Conservation (phyloP, 2,113 vertebrate species). For the Hippopotamus amphibius region DNA sequence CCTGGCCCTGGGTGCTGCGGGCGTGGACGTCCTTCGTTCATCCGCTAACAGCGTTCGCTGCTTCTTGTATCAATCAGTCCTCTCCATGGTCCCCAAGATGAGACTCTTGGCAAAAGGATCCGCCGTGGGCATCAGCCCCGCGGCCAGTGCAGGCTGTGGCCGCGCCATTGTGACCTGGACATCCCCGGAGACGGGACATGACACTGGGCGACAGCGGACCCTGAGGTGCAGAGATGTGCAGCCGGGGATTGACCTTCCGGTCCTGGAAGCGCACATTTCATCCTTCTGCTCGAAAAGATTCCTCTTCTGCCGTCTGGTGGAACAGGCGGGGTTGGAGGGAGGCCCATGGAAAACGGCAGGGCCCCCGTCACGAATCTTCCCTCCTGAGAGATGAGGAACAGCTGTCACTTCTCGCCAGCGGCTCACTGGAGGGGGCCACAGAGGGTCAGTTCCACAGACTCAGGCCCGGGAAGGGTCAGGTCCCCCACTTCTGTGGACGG, state of each 20-base stretch:
- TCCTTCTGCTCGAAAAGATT: not conserved
- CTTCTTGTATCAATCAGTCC: not conserved
- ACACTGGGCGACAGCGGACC: conserved; percentile 65
- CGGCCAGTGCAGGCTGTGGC: conserved; percentile 25
- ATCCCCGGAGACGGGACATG: conserved; percentile 73
- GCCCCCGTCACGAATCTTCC: not conserved
- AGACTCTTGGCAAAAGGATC: conserved; percentile 74
- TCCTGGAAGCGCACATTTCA: conserved; percentile 37
- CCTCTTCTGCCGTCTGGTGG: conserved; percentile 57
- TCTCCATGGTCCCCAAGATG: conserved; percentile 67
- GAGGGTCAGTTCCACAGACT: too few relatives aligned
- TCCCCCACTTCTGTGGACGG: not conserved
- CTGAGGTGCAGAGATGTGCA: conserved; percentile 3
- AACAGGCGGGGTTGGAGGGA: conserved; percentile 70
- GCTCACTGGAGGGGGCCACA: not conserved
- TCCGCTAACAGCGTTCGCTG: fast-evolving
- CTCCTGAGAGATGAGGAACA: conserved; percentile 69
- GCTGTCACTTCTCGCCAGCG: conserved; percentile 71
- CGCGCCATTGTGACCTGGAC: conserved; percentile 67
- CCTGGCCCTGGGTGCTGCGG: not conserved
- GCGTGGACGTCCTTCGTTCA: not conserved
- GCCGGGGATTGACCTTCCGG: conserved; percentile 50
- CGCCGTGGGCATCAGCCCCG: not conserved
- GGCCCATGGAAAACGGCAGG: conserved; percentile 76
- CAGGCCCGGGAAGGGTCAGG: not conserved